A percentile compares a stretch with the other conserved stretches of the same genome.
These are phyloP conservation scores for Plutella xylostella DNA, from an alignment of 2,888 invertebrate species.

Conservation along the genomic window DNA sequence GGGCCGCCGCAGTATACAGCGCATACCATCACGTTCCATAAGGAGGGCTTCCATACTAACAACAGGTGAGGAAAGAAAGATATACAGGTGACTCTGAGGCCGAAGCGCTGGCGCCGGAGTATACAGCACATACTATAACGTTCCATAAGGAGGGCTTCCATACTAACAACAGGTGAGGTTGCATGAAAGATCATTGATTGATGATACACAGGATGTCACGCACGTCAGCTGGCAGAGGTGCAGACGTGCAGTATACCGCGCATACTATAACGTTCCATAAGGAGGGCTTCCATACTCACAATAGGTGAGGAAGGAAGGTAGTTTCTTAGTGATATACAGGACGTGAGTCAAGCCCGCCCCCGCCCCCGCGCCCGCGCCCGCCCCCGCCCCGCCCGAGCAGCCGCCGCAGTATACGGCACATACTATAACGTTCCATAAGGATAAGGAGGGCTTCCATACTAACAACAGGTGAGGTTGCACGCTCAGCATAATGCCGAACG, in stretches of 20 bases:
- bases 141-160: slow-evolving; percentile 62
- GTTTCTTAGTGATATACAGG: too few relatives aligned
- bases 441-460: slow-evolving; percentile 60
- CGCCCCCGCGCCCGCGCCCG: too few relatives aligned
- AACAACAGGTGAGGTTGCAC: slow-evolving; percentile 32
- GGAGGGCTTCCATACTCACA: slow-evolving; percentile 57
- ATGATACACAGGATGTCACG: too few relatives aligned
- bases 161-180: slow-evolving; percentile 35
- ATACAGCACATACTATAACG: slow-evolving; percentile 57
- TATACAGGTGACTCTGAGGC: too few relatives aligned
- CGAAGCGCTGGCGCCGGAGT: slow-evolving; percentile 41
- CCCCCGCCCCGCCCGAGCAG: slow-evolving; percentile 28
- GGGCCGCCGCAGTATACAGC: slow-evolving; percentile 49
- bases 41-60: slow-evolving; percentile 59
- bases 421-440: slow-evolving; percentile 59
- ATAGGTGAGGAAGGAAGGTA: too few relatives aligned
- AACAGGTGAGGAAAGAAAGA: too few relatives aligned
- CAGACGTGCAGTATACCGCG: slow-evolving; percentile 46
- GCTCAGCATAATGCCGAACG: too few relatives aligned
- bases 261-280: slow-evolving; percentile 61
- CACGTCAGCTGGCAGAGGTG: slow-evolving; percentile 31
- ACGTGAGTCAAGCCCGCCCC: too few relatives aligned
- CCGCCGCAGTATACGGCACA: slow-evolving; percentile 50
- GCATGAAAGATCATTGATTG: too few relatives aligned
- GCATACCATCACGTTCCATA: slow-evolving; percentile 59